Base-by-base conservation (phyloP, 2,797 vertebrate species). In the Corythornis leucogaster region DNA sequence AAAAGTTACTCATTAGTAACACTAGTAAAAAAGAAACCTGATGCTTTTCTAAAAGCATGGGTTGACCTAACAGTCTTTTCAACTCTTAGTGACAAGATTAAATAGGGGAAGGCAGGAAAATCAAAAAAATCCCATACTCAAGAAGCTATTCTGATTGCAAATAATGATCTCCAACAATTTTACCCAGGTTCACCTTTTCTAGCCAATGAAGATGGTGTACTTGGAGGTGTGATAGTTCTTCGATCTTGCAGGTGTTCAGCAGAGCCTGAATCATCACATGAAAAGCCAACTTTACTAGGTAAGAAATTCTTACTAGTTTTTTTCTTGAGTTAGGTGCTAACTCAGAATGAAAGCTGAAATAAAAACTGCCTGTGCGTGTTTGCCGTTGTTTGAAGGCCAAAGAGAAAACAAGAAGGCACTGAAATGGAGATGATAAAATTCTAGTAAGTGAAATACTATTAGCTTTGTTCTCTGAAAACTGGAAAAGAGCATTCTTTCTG, bases 211-310 rank as follows among this genome's bases (percentile, higher is more conserved):
- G 99, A 99, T 71, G 98, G 99, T 30, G 99, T 99, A n/a, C 97
- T 99, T 3, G 99, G 99, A 51, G 99, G 99, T 69, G 99, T 99
- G 76, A 99, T 99, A 48, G 99, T 99, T 88, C 97, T 99, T 93
- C 98, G 99, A 67, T 99, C 98, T 89, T 99, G 99, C 97, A 97
- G 97, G 92, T 99, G 98, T 97, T 98, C 98, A 80, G 76, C 96
- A 95, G 98, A 99, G 77, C 90, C 98, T 63, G 98, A 98, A 90
- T 97, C 98, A 26, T 97, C 99, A 81, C 98, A 97, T 76, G 98
- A 98, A 96, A 98, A 99, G 96, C 98, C 98, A 97, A 98, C 98
- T 90, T 97, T 99, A 88, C 96, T 99, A 94, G 99, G 99, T 99
- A 97, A 97, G 98, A 81, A 63, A 33, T 79, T 74, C 40, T 42